Evolutionary conservation across 2,888 invertebrate species (phyloP), one percentile per base, ranked within the genome.

Genomic region (Acronicta leporina): DNA sequence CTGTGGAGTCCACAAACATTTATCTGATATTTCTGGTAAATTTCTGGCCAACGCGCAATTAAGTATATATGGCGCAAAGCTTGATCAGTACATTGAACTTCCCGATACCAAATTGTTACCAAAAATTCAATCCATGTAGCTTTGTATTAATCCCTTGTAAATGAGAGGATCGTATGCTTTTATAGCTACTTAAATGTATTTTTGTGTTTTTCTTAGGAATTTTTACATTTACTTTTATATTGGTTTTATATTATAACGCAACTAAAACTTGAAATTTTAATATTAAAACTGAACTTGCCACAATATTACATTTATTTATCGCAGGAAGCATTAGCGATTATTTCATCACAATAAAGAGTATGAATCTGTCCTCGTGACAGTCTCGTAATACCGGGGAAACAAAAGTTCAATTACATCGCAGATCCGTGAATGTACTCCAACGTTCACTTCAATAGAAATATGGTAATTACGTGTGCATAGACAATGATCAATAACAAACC

Each of bases 1-100:
- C 73, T 75, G 77, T 77, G 68, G 73, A 73, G 79, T 74, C 73
- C 63, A 80, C 82, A 85, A 89, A 89, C 87, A 87, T 90, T 89
- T 87, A 89, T 87, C 77, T 66, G 75, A 84, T 84, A 84, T 87
- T 85, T 87, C 80, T 84, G 83, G 81, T 84, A 85, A 85, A 84
- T 77, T 77, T 68, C 73, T 77, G 71, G 73, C 75, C 76, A 76
- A 68, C 67, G 65, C 74, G 80, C 77, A 83, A 77, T 79, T 73
- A n/a, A n/a, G n/a, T n/a, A n/a, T n/a, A n/a, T n/a, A 77, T 75
- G 73, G 69, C 76, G 74, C 70, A 84, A 51, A 81, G 83, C 75
- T 82, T 80, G 68, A 78, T 74, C 62, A 77, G 90, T 77, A 81
- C 87, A 69, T 79, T 86, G 87, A 88, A 85, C 91, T 81, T 72